Evolutionary conservation across 2,113 vertebrate genomes (phyloP), one percentile per base, ranked within the genome.

Genomic region (Sorex fumeus): DNA sequence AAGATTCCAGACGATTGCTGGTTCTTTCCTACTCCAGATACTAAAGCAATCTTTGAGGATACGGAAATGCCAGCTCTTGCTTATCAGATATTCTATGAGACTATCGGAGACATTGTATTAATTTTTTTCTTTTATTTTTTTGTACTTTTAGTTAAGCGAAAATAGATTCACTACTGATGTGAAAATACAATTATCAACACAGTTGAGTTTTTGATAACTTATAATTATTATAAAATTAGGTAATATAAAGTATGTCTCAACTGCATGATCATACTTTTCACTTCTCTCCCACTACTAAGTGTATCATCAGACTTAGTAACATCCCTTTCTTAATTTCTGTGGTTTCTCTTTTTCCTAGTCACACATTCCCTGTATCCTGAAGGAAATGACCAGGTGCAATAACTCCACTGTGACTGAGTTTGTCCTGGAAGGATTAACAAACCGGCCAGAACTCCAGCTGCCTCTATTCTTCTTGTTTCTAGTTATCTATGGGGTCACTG

Each of bases 341-440:
- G 16, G 18, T 83, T 62, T 87, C 62, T 82, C 6, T 77, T 77
- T 71, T 86, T 87, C 25, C 15, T 43, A 71, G 77, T 27, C 77
- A 69, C 47, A 53, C 40, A 50, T 23, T 0, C 25, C 57, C 2
- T 15, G 25, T 82, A 45, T 70, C 27, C 60, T 60, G 45, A 70
- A 53, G 57, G 21, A 79, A 80, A 89, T 77, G 81, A 21, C n/a
- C 60, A 27, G 13, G 27, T 53, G 67, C 40, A 92, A 86, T 57
- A 36, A 69, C 50, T 92, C 67, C 8, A 18, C 15, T 1, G 7
- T 90, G 23, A 82, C 62, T 43, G 82, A 86, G 40, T 90, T 94
- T 81, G 40, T 81, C 62, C 70, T 94, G 6, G 60, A 89, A 66
- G 76, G 90, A 70, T 21, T 90, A 62, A 77, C 62, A 25, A 21